Conservation (phyloP, 2,797 vertebrate genomes). For the Phataginus tricuspis region DNA sequence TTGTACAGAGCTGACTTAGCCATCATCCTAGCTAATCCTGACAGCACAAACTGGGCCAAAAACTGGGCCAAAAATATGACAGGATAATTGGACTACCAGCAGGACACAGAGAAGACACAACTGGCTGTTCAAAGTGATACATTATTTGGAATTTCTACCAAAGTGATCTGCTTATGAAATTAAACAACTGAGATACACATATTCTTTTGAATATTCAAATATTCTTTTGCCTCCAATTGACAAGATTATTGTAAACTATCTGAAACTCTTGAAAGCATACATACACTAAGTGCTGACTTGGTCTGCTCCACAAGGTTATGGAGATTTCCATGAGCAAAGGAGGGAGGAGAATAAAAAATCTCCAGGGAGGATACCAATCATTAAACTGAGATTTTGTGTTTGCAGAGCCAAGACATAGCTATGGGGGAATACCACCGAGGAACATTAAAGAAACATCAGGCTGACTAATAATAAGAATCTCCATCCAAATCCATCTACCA, state of each 20-base stretch:
- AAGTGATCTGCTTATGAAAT: constrained; percentile 7
- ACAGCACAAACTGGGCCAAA: background rate
- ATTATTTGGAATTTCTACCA: background rate
- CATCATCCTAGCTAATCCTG: background rate
- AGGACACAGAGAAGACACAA: background rate
- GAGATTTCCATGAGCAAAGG: constrained; percentile 28
- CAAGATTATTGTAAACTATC: constrained; percentile 1
- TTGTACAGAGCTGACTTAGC: background rate
- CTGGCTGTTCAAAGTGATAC: background rate
- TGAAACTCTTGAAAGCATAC: background rate
- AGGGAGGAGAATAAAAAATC: constrained; percentile 48
- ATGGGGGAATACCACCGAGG: constrained; percentile 40
- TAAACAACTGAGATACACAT: background rate
- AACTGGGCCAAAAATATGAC: background rate
- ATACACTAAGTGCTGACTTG: background rate
- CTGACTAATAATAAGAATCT: constrained; percentile 73
- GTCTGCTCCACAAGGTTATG: constrained; percentile 29
- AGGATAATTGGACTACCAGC: background rate
- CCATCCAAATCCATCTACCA: constrained; percentile 63
- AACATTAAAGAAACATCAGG: constrained; percentile 75
- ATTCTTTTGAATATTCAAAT: constrained; percentile 57
- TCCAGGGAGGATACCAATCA: constrained; percentile 68
- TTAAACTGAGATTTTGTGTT: constrained; percentile 75
- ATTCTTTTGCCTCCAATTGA: background rate
- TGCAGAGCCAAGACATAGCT: constrained; percentile 65